Conservation (phyloP, 2,113 vertebrate genomes). For the Microtus ochrogaster region DNA sequence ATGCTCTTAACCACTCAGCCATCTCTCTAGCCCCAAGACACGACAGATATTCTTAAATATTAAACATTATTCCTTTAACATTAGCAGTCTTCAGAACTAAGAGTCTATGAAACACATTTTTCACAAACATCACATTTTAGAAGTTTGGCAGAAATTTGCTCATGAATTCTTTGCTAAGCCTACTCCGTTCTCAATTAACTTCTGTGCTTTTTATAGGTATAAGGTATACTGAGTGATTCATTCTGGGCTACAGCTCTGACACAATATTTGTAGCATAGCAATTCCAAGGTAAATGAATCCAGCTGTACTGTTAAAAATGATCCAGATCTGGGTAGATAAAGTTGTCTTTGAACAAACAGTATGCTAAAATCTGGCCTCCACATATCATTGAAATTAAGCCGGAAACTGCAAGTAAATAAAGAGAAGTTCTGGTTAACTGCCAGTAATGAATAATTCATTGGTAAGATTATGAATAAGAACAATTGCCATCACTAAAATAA, state of each 20-base stretch:
- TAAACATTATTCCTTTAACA: neutral
- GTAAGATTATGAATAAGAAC: conserved; percentile 70
- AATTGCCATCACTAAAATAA: conserved; percentile 69
- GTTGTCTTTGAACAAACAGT: conserved; percentile 92
- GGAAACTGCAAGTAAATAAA: conserved; percentile 86
- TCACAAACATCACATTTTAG: neutral
- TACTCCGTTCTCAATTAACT: neutral
- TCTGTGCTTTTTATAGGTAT: conserved; percentile 34
- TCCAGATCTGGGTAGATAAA: conserved; percentile 93
- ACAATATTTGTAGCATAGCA: conserved; percentile 23
- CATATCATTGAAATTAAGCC: conserved; percentile 93
- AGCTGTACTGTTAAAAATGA: conserved; percentile 88
- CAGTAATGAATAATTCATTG: conserved; percentile 81
- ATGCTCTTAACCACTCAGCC: too few species aligned
- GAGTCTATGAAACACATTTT: neutral
- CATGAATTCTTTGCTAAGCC: conserved; percentile 34
- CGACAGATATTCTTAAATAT: conserved; percentile 12
- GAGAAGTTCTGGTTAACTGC: conserved; percentile 71
- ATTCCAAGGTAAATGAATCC: conserved; percentile 62
- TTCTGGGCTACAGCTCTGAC: conserved; percentile 41
- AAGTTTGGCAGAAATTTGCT: conserved; percentile 20
- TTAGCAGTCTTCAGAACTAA: neutral
- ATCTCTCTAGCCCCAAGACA: neutral
- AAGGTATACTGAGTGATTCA: conserved; percentile 35
- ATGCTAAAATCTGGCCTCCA: conserved; percentile 92